Percentiles rank a stretch among this genome's conserved stretches.
Evolutionary conservation across 2,888 invertebrate genomes (phyloP).

Genomic region (Lypha dubia): DNA sequence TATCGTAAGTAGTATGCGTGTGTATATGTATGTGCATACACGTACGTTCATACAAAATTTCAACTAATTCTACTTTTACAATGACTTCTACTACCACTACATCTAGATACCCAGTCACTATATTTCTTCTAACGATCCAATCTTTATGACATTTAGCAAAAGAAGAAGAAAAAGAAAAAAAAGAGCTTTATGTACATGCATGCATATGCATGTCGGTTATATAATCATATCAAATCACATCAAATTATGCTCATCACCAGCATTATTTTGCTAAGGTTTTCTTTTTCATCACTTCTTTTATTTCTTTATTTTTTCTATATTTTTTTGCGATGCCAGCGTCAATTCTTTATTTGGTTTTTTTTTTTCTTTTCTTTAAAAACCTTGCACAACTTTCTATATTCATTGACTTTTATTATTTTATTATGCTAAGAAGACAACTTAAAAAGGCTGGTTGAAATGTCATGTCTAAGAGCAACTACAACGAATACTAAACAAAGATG

Average conservation of each 20-base stretch:
- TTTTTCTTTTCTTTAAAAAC: conserved; percentile 1
- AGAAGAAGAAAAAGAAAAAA: background rate
- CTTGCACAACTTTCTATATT: conserved; percentile 34
- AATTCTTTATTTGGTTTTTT: too few relatives aligned
- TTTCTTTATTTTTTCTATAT: conserved; percentile 12
- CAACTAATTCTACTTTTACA: background rate
- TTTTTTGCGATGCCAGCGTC: background rate
- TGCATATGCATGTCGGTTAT: conserved; percentile 48
- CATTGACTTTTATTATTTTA: conserved; percentile 47
- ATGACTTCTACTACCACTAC: background rate
- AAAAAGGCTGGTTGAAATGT: conserved; percentile 32
- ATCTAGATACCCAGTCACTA: too few relatives aligned
- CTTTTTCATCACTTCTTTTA: conserved; percentile 24
- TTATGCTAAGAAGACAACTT: conserved; percentile 40
- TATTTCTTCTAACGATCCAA: background rate
- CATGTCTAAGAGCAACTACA: conserved; percentile 18
- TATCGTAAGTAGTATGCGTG: background rate
- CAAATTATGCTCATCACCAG: conserved; percentile 58
- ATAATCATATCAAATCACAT: conserved; percentile 64
- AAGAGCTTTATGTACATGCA: background rate
- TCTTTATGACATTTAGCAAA: conserved; percentile 28
- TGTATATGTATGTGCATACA: conserved; percentile 35
- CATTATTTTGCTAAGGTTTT: conserved; percentile 39
- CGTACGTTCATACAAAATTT: too few relatives aligned
- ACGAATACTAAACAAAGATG: background rate